A percentile compares a stretch with the other conserved stretches of the same genome.
Conservation (phyloP, 23 tunicate genomes). For the Oikopleura albicans region DNA sequence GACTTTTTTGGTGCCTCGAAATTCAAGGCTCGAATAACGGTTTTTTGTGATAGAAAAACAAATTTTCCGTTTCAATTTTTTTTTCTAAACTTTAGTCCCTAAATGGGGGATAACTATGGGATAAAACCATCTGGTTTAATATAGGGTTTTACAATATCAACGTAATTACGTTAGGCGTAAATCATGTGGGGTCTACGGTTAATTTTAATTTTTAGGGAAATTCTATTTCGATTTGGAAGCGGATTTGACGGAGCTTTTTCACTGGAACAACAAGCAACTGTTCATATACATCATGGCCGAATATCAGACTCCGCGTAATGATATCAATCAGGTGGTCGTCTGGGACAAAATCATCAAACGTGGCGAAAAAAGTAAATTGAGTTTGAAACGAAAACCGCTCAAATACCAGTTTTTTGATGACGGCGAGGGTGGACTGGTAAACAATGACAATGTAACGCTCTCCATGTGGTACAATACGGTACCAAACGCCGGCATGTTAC, state of each 20-base stretch:
- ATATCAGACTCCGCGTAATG: conserved; percentile 61
- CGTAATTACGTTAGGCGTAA: too few species aligned
- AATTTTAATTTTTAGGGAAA: not conserved
- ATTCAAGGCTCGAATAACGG: too few species aligned
- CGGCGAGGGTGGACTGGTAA: conserved; percentile 48
- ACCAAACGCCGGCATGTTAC: conserved; percentile 82
- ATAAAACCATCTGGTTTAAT: too few species aligned
- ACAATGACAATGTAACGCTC: conserved; percentile 37
- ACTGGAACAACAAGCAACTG: conserved; percentile 91
- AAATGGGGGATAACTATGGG: not conserved
- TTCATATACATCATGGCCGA: conserved; percentile 81
- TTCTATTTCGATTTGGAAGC: conserved; percentile 18
- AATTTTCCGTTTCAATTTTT: not conserved
- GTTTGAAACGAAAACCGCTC: conserved; percentile 29
- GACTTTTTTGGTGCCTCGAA: not conserved
- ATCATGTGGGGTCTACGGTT: too few species aligned
- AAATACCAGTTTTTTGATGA: conserved; percentile 95
- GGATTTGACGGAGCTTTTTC: conserved; percentile 61
- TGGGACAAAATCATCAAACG: conserved; percentile 87
- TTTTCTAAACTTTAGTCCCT: not conserved
- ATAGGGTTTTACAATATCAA: too few species aligned
- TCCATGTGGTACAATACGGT: conserved; percentile 83
- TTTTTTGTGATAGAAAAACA: too few species aligned
- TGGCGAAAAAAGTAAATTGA: conserved; percentile 40
- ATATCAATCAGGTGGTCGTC: conserved; percentile 53